Evolutionary conservation across 2,113 vertebrate genomes (phyloP).

Genomic region (Jaculus jaculus): DNA sequence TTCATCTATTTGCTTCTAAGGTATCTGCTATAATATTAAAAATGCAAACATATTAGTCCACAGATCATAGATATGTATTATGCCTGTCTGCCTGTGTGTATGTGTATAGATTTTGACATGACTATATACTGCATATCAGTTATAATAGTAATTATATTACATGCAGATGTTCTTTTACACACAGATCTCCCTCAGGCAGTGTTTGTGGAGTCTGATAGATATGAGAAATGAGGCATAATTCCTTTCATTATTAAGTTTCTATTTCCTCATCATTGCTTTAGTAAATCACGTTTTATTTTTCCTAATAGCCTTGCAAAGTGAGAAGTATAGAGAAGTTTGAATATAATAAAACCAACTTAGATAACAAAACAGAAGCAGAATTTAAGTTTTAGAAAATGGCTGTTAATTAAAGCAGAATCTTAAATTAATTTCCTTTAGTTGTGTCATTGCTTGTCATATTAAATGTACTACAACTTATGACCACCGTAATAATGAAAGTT

Average conservation of each 20-base stretch:
- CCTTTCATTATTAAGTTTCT: neutral
- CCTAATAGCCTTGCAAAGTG: neutral
- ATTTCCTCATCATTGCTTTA: neutral
- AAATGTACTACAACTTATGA: constrained; percentile 6
- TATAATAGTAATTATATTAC: neutral
- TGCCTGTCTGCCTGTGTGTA: neutral
- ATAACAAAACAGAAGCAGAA: neutral
- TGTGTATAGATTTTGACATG: neutral
- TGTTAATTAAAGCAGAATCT: neutral
- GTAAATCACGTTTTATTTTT: neutral
- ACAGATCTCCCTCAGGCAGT: neutral
- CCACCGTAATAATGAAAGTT: neutral
- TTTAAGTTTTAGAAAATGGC: neutral
- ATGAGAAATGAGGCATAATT: neutral
- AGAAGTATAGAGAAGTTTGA: neutral
- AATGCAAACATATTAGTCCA: neutral
- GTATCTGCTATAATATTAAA: neutral
- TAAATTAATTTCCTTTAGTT: constrained; percentile 7
- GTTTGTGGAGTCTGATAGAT: neutral
- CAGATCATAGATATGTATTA: neutral
- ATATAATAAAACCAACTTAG: constrained; percentile 23
- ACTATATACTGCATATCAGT: neutral
- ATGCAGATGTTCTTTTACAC: neutral
- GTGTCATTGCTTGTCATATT: neutral
- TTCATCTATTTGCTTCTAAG: neutral